Evolutionary conservation across 1,140 invertebrate species (phyloP), one percentile per base, ranked within the genome.

Genomic region (Aphelenchoides fujianensis): DNA sequence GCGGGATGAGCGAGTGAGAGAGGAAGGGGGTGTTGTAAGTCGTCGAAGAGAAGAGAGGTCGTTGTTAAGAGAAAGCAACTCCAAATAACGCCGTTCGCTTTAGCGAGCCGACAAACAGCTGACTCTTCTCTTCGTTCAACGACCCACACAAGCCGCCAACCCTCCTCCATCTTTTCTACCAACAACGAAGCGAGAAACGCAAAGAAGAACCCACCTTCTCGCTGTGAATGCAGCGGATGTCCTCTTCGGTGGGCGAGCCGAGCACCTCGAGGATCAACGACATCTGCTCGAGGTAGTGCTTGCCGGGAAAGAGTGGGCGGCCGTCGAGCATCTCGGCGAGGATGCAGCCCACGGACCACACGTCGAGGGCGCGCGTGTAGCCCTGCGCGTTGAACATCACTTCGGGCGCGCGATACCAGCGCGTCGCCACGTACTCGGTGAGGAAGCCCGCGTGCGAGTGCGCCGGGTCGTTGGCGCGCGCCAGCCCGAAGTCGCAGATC

Each of bases 321-420:
- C 97, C 96, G 66, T 92, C 94, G 78, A 98, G 86, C 95, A 98
- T 98, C 88, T 98, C 96, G 28, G 94, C 96, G 30, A 97, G 87
- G 75, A 97, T 96, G 84, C 94, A 97, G 1, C 96, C 96, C 69
- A 98, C 95, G 27, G 94, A 97, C 96, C 96, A 98, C 78, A 98
- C 95, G 87, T 98, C 95, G 87, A 98, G 85, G 32, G 94, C 95
- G 86, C 98, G 97, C 70, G 94, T 97, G 85, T 98, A 98, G 62
- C 95, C 95, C 90, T 85, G 87, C 0, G 94, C 96, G 87, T 97
- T 97, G 70, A 98, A 89, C 95, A 97, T 97, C 78, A 97, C 97
- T 89, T 98, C 95, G 32, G 95, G 82, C 67, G 95, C 95, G 78
- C 94, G 88, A 84, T 97, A 97, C 95, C 95, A 97, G 82, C 95